Percentiles rank a stretch among this genome's conserved stretches.
Evolutionary conservation across 2,113 vertebrate species (phyloP).

Genomic region (Pontoporia blainvillei): DNA sequence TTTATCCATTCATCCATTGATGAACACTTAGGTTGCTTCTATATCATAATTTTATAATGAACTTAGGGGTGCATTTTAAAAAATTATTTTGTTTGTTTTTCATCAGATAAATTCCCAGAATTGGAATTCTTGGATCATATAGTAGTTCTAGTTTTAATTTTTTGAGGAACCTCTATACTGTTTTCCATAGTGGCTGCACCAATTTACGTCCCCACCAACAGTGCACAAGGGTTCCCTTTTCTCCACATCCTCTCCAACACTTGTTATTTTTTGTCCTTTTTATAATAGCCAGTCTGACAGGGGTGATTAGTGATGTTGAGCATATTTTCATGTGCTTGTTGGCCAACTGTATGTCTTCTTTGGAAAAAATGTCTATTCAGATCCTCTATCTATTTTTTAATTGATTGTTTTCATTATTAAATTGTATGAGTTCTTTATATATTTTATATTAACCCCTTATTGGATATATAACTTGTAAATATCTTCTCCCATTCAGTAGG

Average conservation of each 20-base stretch:
- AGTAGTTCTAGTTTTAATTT: not conserved
- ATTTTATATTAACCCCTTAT: not conserved
- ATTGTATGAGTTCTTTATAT: not conserved
- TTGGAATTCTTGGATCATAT: not conserved
- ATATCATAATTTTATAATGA: not conserved
- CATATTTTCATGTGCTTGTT: not conserved
- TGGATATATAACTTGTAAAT: not conserved
- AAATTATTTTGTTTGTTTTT: not conserved
- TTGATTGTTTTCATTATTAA: not conserved
- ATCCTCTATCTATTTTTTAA: not conserved
- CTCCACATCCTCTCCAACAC: not conserved
- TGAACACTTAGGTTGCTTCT: not conserved
- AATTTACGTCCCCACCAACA: not conserved
- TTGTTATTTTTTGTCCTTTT: not conserved
- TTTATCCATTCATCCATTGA: not conserved
- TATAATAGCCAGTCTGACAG: not conserved
- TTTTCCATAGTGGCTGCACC: not conserved
- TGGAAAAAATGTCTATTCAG: not conserved
- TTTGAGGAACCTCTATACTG: not conserved
- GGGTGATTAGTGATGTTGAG: not conserved
- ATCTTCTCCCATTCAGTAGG: not conserved
- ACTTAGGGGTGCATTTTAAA: not conserved
- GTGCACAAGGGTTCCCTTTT: not conserved
- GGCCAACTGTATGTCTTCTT: not conserved
- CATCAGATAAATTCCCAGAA: not conserved